These are phyloP conservation scores for Threskiornis aethiopicus DNA, from an alignment of 2,797 vertebrate genomes.

Conservation along the genomic window DNA sequence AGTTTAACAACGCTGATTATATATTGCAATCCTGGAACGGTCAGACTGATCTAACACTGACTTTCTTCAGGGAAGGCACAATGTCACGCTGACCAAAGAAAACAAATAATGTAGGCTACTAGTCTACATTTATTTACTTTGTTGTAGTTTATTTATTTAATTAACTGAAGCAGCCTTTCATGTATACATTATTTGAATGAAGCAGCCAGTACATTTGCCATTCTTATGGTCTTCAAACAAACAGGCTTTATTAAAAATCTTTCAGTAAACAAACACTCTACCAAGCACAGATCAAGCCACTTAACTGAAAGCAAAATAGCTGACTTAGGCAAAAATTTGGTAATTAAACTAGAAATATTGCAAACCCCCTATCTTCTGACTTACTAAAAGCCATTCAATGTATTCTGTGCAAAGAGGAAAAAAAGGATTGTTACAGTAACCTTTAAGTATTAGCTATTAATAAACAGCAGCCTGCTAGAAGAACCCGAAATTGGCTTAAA, in stretches of 20 bases:
- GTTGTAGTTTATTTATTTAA: background rate
- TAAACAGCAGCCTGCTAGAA: background rate
- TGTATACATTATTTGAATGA: background rate
- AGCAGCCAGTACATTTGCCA: background rate
- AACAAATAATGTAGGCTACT: background rate
- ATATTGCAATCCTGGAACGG: background rate
- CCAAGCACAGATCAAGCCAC: background rate
- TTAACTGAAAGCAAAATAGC: background rate
- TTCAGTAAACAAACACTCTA: background rate
- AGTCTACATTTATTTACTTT: background rate
- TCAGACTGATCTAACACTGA: background rate
- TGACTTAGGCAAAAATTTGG: background rate
- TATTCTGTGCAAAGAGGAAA: background rate
- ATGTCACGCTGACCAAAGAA: background rate
- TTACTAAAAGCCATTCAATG: background rate
- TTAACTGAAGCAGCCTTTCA: background rate
- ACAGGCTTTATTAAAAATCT: slow-evolving; percentile 4
- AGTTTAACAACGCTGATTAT: background rate
- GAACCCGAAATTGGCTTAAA: slow-evolving; percentile 5
- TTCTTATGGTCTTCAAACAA: background rate
- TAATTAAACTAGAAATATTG: background rate
- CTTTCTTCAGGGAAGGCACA: background rate
- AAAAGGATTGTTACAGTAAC: background rate
- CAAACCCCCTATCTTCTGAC: background rate
- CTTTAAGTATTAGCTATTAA: background rate